Evolutionary conservation across 2,888 invertebrate genomes (phyloP), one percentile per base, ranked within the genome.

Genomic region (Parnassius glacialis): DNA sequence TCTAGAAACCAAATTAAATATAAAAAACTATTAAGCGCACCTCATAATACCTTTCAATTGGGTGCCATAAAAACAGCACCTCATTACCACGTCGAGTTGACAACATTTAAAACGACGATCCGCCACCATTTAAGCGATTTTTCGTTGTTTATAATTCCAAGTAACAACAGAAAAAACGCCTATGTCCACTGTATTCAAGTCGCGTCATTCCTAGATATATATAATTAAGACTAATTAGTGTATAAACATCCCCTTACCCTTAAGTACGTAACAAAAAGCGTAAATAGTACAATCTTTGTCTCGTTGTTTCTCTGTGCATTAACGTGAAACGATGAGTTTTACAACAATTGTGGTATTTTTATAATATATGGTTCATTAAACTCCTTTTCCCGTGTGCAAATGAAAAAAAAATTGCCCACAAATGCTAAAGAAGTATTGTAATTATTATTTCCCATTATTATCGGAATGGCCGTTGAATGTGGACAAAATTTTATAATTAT

Each of bases 311-410:
- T n/a, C 34, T 25, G n/a, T 52, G 44, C 9, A 9, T 13, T 43
- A 20, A 56, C 12, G 44, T 41, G 48, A 48, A 45, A 44, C 43
- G 42, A 12, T 47, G 45, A 50, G 41, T 12, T 43, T 34, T 7
- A 34, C 34, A 34, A 7, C 7, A 34, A 34, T 34, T 7, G 45
- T 44, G 44, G 75, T 61, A 67, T 64, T 62, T 59, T 34, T 67
- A 61, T 5, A 34, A 34, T 34, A 34, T 63, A 64, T 52, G 66
- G 54, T 65, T 59, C 61, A 64, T 67, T 78, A 80, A 81, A 79
- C 77, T 77, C 70, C 64, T 65, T 65, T 59, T 55, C 52, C 20
- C 55, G 59, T 64, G 57, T 45, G 45, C 12, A 16, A 1, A 9
- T 64, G 12, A 59, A 13, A 52, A 52, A 60, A 54, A 9, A 43